phyloP scores from a whole-genome alignment of 2,888 invertebrate genomes.

The Cerceris rybyensis region DNA sequence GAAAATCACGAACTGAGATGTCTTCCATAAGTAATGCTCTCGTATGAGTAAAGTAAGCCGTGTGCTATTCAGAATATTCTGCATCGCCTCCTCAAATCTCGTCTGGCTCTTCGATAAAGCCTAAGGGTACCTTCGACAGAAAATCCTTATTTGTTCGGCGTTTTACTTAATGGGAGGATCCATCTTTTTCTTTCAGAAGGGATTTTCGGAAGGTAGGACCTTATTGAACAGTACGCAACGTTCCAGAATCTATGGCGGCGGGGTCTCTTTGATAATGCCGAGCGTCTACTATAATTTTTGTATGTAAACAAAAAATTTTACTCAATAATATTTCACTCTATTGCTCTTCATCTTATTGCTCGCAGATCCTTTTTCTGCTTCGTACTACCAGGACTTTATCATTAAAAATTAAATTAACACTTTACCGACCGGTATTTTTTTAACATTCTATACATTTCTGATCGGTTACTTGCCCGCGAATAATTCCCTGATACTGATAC shows the following conservation, averaged over 20 bases:
- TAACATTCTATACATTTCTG: too few relatives aligned
- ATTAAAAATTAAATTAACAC: too few relatives aligned
- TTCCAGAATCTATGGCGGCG: conserved; percentile 38
- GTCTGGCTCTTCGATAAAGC: conserved; percentile 55
- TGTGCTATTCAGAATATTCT: conserved; percentile 40
- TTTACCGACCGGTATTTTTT: too few relatives aligned
- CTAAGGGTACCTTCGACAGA: conserved; percentile 47
- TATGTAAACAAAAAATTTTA: background rate
- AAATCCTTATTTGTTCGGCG: conserved; percentile 68
- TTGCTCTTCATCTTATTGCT: too few relatives aligned
- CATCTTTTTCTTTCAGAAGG: conserved; percentile 59
- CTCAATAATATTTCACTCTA: too few relatives aligned
- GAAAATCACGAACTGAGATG: conserved; percentile 10
- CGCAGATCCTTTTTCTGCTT: too few relatives aligned
- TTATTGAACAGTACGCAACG: conserved; percentile 50
- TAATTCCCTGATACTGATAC: too few relatives aligned
- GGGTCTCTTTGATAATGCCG: conserved; percentile 51
- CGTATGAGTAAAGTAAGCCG: conserved; percentile 45
- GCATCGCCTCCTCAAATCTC: conserved; percentile 60
- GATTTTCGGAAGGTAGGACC: conserved; percentile 54
- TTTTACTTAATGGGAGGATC: conserved; percentile 69
- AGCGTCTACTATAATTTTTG: conserved; percentile 1
- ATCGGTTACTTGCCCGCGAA: too few relatives aligned
- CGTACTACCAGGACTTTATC: too few relatives aligned
- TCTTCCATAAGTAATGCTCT: conserved; percentile 35